A percentile compares a stretch with the other conserved stretches of the same genome.
Evolutionary conservation across 2,797 vertebrate species (phyloP).

Genomic region (Ispidina picta): DNA sequence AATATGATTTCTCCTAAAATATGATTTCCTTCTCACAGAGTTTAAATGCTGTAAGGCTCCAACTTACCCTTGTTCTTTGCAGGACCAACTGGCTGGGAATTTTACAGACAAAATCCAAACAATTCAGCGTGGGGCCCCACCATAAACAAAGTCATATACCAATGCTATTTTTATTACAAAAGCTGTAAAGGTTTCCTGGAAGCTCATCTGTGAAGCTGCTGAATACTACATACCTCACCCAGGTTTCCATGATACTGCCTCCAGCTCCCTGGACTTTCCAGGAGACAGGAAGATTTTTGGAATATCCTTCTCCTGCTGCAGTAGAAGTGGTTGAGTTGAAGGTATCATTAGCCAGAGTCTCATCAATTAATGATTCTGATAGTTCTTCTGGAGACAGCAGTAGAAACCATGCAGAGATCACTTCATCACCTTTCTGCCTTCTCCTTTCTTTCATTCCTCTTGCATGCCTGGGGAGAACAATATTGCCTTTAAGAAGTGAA

Average conservation of each 20-base stretch:
- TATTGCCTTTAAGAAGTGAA: neutral
- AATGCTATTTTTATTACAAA: slow-evolving; percentile 58
- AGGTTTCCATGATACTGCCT: slow-evolving; percentile 24
- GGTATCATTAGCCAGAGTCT: neutral
- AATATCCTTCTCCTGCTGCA: neutral
- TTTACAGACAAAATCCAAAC: slow-evolving; percentile 19
- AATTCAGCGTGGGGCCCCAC: neutral
- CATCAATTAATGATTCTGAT: neutral
- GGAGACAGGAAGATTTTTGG: neutral
- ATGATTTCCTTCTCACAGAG: neutral
- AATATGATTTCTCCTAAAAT: slow-evolving; percentile 48
- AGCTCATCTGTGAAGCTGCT: slow-evolving; percentile 39
- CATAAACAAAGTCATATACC: slow-evolving; percentile 50
- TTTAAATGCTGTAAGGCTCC: neutral
- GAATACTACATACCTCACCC: slow-evolving; percentile 3
- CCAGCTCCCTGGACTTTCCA: slow-evolving; percentile 16
- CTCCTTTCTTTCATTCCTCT: neutral
- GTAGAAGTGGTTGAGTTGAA: neutral
- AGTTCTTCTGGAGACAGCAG: neutral
- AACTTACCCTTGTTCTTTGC: slow-evolving; percentile 28
- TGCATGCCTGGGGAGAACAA: neutral
- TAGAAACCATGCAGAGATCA: neutral
- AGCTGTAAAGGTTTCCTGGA: slow-evolving; percentile 59
- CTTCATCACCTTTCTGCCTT: neutral
- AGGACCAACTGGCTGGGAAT: slow-evolving; percentile 15